Percentiles rank a stretch among this genome's conserved stretches.
phyloP scores from a whole-genome alignment of 2,888 invertebrate genomes.

The Zaprionus lineosus region DNA sequence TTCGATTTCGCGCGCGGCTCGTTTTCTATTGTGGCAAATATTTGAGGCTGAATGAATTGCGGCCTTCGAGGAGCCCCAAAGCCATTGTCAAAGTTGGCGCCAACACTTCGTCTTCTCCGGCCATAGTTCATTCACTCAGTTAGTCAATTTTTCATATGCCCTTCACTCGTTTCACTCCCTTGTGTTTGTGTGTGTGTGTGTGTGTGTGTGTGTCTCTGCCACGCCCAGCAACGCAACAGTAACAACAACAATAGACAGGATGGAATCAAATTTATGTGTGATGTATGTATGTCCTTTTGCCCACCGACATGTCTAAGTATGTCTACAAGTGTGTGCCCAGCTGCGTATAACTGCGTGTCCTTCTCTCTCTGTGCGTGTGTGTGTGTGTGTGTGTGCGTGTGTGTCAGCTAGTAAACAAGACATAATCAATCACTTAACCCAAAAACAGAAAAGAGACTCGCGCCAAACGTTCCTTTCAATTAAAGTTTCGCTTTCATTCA shows the following conservation, averaged over 20 bases:
- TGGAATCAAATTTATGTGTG: slow-evolving; percentile 41
- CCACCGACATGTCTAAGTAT: slow-evolving; percentile 5
- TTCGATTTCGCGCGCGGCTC: slow-evolving; percentile 72
- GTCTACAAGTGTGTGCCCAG: slow-evolving; percentile 11
- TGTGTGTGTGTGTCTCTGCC: slow-evolving; percentile 31
- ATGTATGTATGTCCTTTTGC: slow-evolving; percentile 15
- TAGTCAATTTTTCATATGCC: slow-evolving; percentile 54
- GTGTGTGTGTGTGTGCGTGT: slow-evolving; percentile 19
- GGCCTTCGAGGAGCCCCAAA: slow-evolving; percentile 6
- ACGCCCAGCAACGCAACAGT: slow-evolving; percentile 50
- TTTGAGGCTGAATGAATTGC: slow-evolving; percentile 54
- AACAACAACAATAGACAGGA: slow-evolving; percentile 19
- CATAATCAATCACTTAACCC: slow-evolving; percentile 74
- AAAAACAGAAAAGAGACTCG: slow-evolving; percentile 31
- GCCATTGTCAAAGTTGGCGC: slow-evolving; percentile 56
- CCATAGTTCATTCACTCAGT: slow-evolving; percentile 37
- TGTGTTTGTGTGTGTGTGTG: slow-evolving; percentile 12
- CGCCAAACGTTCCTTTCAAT: slow-evolving; percentile 68
- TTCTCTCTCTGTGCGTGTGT: slow-evolving; percentile 5
- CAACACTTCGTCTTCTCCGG: slow-evolving; percentile 11
- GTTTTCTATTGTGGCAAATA: slow-evolving; percentile 68
- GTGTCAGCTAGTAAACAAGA: slow-evolving; percentile 55
- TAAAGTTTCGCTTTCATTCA: slow-evolving; percentile 71
- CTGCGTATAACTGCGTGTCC: slow-evolving; percentile 10
- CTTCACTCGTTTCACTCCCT: not conserved